Conservation (phyloP, 2,888 invertebrate species). For the Pterostichus niger region DNA sequence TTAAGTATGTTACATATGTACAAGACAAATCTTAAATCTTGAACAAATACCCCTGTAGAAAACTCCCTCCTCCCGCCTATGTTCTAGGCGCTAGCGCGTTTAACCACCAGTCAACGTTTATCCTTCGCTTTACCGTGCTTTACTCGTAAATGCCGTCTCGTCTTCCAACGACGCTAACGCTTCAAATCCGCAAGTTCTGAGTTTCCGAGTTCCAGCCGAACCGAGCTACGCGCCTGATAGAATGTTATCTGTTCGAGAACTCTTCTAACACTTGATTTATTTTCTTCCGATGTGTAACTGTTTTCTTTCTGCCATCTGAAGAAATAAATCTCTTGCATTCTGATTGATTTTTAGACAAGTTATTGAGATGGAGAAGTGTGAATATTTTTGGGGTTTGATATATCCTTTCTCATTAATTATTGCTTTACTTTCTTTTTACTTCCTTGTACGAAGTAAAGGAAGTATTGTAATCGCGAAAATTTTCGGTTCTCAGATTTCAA, state of each 20-base stretch:
- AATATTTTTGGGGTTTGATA: too few species aligned
- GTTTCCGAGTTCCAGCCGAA: background rate
- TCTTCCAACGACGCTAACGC: too few species aligned
- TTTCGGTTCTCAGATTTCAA: too few species aligned
- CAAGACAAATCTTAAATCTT: too few species aligned
- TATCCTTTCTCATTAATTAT: too few species aligned
- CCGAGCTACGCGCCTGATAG: conserved; percentile 37
- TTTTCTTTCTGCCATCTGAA: conserved; percentile 27
- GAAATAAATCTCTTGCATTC: conserved; percentile 56
- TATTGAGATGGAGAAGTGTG: too few species aligned
- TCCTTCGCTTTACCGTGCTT: conserved; percentile 43
- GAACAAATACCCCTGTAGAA: background rate
- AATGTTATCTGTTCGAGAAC: conserved; percentile 56
- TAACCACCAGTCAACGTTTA: conserved; percentile 32
- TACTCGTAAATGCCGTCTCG: conserved; percentile 5
- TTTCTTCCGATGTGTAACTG: conserved; percentile 46
- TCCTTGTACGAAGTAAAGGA: too few species aligned
- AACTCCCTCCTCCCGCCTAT: conserved; percentile 12
- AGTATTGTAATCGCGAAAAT: too few species aligned
- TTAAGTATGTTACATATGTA: too few species aligned
- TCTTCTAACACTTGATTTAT: conserved; percentile 60
- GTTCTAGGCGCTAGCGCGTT: conserved; percentile 9
- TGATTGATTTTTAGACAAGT: conserved; percentile 42
- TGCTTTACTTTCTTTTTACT: too few species aligned
- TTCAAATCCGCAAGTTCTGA: too few species aligned